Base-by-base conservation (phyloP, 1,140 invertebrate species). In the Lepidotrigona ventralis region DNA sequence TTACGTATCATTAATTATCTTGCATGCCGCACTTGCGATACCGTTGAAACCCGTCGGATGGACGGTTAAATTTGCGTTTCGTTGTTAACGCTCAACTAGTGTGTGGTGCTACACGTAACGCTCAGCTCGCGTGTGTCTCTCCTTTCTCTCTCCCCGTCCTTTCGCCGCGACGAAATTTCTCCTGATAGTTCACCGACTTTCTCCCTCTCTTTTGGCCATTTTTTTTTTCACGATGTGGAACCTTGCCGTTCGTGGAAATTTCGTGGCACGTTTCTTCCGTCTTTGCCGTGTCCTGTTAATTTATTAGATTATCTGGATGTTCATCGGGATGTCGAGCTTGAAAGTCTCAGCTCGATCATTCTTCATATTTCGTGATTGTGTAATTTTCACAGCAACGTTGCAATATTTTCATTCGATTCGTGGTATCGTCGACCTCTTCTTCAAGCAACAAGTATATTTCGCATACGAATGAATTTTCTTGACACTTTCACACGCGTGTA, bases 1-100 rank as follows among this genome's bases (percentile, higher is more conserved):
- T 83, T 78, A 78, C 74, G 66, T 83, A 83, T 70, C 74, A 83
- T 78, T 83, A 83, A 78, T 83, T 83, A 83, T 78, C 54, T 83
- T 70, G 64, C 72, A 33, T 29, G 33, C 15, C 29, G 21, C 77
- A 58, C 66, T 79, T 39, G 79, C 71, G 71, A 75, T 74, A 64
- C 71, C 51, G 79, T 75, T 66, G 71, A 64, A 74, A 66, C 79
- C 39, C 56, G 51, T 29, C 46, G 17, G 71, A 64, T 66, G 72
- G 63, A 76, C 63, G 79, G 72, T 56, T 64, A 66, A 66, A 76
- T 81, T 81, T 81, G 70, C 71, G 46, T 29, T 39, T 74, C 69
- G 70, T 63, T 73, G 79, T 64, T 63, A 76, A 76, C 72, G 53
- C 21, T 2, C 21, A 46, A 15, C 23, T 46, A 71, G 9, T 39